These are phyloP conservation scores for Philaenus spumarius DNA, from an alignment of 1,140 invertebrate species.

Conservation along the genomic window DNA sequence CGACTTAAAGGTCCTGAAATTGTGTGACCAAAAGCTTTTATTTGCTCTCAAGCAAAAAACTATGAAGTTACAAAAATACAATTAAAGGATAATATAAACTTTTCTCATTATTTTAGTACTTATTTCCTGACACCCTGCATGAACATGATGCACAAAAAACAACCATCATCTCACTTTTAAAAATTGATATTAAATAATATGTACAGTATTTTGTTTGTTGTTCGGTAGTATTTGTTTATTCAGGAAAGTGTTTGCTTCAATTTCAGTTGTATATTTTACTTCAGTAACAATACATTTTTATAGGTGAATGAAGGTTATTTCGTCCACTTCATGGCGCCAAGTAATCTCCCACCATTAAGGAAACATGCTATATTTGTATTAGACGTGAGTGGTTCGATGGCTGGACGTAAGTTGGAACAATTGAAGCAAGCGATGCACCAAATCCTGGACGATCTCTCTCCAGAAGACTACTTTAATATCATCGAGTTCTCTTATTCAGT, in stretches of 20 bases:
- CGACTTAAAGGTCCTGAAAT: no score
- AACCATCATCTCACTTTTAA: no score
- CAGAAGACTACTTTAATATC: constrained; percentile 58
- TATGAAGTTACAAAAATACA: no score
- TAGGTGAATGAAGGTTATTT: constrained; percentile 69
- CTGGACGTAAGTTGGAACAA: constrained; percentile 55
- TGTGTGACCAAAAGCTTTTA: no score
- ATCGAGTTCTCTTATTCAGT: constrained; percentile 46
- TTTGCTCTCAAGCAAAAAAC: no score
- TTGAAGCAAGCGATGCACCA: constrained; percentile 58
- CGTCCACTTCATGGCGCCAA: constrained; percentile 65
- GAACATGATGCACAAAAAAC: no score
- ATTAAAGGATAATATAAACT: no score
- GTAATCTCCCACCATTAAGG: constrained; percentile 47
- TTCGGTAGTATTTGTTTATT: background rate
- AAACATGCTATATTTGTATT: constrained; percentile 66
- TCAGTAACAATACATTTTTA: background rate
- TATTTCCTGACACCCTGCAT: no score
- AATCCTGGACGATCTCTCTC: constrained; percentile 53
- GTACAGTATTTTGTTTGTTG: background rate
- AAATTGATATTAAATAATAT: no score
- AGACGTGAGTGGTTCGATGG: constrained; percentile 64
- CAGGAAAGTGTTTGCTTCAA: background rate
- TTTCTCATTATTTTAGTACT: no score
- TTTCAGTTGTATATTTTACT: background rate